Conservation (phyloP, 2,113 vertebrate genomes). For the Bostrychus sinensis region DNA sequence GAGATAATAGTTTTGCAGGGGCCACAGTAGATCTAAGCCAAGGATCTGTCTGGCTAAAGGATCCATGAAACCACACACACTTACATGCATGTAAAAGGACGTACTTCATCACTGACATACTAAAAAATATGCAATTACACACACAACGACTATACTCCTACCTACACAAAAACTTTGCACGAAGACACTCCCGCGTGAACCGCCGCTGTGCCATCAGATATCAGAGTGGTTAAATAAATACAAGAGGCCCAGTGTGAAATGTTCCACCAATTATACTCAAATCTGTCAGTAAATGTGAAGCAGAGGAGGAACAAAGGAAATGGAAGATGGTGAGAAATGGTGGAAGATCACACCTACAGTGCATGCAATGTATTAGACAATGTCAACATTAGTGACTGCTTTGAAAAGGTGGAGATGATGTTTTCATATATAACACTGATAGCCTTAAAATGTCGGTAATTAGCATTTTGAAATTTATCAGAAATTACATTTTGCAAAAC, state of each 20-base stretch:
- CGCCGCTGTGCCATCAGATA: constrained; percentile 57
- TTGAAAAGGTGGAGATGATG: no score
- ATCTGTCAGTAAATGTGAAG: constrained; percentile 29
- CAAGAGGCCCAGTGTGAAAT: constrained; percentile 45
- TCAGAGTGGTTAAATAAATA: constrained; percentile 39
- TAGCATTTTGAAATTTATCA: no score
- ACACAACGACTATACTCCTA: constrained; percentile 34
- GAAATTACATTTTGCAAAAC: no score
- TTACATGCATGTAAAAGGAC: constrained; percentile 13
- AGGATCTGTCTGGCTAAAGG: constrained; percentile 61
- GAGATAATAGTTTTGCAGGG: constrained; percentile 64
- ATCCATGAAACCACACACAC: constrained; percentile 50
- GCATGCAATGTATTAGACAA: neutral
- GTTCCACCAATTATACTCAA: constrained; percentile 61
- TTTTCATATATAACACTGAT: no score
- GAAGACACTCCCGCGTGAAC: constrained; percentile 15
- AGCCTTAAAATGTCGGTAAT: no score
- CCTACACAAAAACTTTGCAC: constrained; percentile 16
- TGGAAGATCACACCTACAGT: neutral
- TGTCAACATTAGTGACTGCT: no score
- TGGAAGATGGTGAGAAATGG: neutral
- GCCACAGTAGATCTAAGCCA: constrained; percentile 49
- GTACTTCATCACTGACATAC: constrained; percentile 36
- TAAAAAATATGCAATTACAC: constrained; percentile 41
- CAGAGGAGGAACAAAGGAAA: constrained; percentile 7